Conservation (phyloP, 2,113 vertebrate genomes). For the Platichthys flesus region DNA sequence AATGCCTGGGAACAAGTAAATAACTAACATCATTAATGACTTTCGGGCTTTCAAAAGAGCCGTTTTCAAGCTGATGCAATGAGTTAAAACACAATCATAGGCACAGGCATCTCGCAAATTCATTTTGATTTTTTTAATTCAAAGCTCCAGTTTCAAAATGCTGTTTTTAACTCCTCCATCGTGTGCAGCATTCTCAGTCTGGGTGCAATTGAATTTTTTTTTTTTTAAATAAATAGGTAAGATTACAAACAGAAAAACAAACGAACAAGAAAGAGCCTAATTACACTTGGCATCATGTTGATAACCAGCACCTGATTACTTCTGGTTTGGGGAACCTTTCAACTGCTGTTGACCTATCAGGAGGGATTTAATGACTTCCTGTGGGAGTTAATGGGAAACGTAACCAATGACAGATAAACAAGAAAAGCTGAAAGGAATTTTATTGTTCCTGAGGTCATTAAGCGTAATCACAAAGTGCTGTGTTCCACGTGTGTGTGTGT, state of each 20-base stretch:
- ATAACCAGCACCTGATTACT: constrained; percentile 72
- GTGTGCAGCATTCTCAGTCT: neutral
- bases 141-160: constrained; percentile 12
- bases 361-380: constrained; percentile 71
- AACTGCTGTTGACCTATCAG: constrained; percentile 73
- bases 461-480: constrained; percentile 59
- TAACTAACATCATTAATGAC: too few relatives aligned
- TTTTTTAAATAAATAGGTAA: neutral
- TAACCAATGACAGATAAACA: constrained; percentile 51
- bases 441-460: constrained; percentile 70
- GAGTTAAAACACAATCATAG: too few relatives aligned
- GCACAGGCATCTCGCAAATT: too few relatives aligned
- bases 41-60: too few relatives aligned
- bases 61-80: too few relatives aligned
- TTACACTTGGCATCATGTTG: constrained; percentile 63
- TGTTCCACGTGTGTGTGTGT: constrained; percentile 34
- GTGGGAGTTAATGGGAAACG: constrained; percentile 68
- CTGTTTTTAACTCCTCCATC: constrained; percentile 1
- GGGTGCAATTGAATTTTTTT: neutral
- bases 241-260: constrained; percentile 3
- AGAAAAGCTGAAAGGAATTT: constrained; percentile 64
- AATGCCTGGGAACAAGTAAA: too few relatives aligned
- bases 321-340: constrained; percentile 75
- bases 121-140: neutral
- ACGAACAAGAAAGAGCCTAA: constrained; percentile 27